Percentiles rank a stretch among this genome's conserved stretches.
phyloP scores from a whole-genome alignment of 2,797 vertebrate species.

The Periophthalmus magnuspinnatus region DNA sequence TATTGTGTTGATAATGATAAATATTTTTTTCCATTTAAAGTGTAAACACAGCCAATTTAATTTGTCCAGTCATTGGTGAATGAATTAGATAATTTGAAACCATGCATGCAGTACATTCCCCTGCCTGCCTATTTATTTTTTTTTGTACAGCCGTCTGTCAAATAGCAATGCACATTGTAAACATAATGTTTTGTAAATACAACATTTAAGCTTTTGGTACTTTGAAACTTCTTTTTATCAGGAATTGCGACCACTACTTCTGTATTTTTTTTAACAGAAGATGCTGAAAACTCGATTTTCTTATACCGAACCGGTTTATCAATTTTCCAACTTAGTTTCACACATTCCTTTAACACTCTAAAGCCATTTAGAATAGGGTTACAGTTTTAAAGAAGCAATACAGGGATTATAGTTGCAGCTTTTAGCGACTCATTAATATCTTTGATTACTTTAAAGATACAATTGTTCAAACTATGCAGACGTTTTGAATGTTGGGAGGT shows the following conservation, averaged over 20 bases:
- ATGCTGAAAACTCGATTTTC: constrained; percentile 29
- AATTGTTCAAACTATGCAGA: constrained; percentile 77
- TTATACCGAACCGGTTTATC: constrained; percentile 23
- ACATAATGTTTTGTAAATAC: constrained; percentile 62
- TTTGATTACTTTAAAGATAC: constrained; percentile 47
- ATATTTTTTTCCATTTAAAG: constrained; percentile 43
- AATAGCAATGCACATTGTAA: constrained; percentile 57
- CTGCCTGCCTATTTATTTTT: constrained; percentile 56
- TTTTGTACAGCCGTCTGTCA: constrained; percentile 62
- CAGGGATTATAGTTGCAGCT: constrained; percentile 37
- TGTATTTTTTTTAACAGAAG: constrained; percentile 31
- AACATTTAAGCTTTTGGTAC: constrained; percentile 38
- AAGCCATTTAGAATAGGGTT: constrained; percentile 27
- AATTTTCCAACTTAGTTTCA: constrained; percentile 18
- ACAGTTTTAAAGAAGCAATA: constrained; percentile 21
- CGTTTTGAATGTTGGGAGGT: constrained; percentile 76
- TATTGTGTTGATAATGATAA: constrained; percentile 41
- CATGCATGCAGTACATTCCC: constrained; percentile 63
- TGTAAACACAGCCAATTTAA: constrained; percentile 50
- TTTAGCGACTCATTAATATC: constrained; percentile 4
- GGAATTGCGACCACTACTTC: constrained; percentile 59
- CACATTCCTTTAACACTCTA: constrained; percentile 25
- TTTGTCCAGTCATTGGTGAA: constrained; percentile 38
- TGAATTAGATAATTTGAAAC: constrained; percentile 30
- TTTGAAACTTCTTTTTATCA: constrained; percentile 40